Evolutionary conservation across 2,797 vertebrate species (phyloP).

Genomic region (Phyllotis vaccarum): DNA sequence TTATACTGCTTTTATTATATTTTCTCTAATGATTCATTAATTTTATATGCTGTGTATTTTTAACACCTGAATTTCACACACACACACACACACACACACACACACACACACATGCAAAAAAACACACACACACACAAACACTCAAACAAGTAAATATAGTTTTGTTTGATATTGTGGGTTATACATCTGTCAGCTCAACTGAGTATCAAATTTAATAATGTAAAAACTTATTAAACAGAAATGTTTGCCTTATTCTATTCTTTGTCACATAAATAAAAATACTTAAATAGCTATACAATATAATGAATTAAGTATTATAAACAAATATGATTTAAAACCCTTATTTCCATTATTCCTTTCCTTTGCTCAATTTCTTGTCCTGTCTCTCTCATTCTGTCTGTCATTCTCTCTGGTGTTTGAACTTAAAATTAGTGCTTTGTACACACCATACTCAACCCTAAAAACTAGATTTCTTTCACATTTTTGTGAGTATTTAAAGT

Average conservation of each 20-base stretch:
- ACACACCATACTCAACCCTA: rapidly evolving
- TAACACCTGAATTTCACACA: not conserved
- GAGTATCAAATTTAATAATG: not conserved
- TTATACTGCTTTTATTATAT: not conserved
- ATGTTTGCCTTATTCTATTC: not conserved
- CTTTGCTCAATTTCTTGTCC: not conserved
- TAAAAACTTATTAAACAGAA: not conserved
- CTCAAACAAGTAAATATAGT: not conserved
- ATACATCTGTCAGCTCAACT: not conserved
- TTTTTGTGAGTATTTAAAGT: not conserved
- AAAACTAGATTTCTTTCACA: not conserved
- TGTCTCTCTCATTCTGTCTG: not conserved
- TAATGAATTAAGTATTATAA: not conserved
- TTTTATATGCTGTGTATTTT: not conserved
- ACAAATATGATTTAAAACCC: not conserved
- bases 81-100: not conserved
- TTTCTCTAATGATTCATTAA: not conserved
- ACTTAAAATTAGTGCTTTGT: no score
- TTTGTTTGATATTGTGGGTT: not conserved
- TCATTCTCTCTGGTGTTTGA: not conserved
- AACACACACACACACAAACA: not conserved
- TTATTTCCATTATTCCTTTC: not conserved
- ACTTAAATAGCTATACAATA: not conserved
- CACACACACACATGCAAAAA: no score
- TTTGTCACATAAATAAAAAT: not conserved